Evolutionary conservation across 2,888 invertebrate genomes (phyloP), one percentile per base, ranked within the genome.

Genomic region (Zele albiditarsus): DNA sequence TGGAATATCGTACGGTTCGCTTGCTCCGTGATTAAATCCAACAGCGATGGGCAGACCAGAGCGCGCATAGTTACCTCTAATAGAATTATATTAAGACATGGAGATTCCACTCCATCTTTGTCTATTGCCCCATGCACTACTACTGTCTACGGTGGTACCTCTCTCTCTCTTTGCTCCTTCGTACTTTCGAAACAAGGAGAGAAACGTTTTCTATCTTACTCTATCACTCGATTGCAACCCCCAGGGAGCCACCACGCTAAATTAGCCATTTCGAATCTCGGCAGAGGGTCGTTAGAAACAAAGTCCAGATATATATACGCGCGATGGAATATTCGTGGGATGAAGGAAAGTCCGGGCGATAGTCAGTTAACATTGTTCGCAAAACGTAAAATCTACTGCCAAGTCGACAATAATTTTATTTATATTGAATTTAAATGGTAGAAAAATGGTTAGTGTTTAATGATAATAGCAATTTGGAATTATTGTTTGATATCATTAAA

Each of bases 261-360:
- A 89, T 89, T 89, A 89, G 88, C 87, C 88, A 86, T 89, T 88
- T 88, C 87, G 85, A 89, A 88, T 88, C 88, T 86, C 87, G 74
- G 82, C 83, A 81, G 79, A 82, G 84, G 82, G 80, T 80, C 79
- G 77, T 77, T 77, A 79, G 76, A 78, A 75, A 76, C 77, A 67
- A 68, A 65, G 74, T 58, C 74, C 53, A 69, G 70, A 71, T 46
- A 66, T 58, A 69, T 46, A 20, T 53, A 20, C n/a, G 10, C 69
- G 57, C n/a, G 49, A 42, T 53, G 57, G 67, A 74, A 63, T 49
- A 58, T 72, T 72, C 53, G 57, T 62, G 23, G 49, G 25, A 62
- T 62, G 38, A 33, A 38, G 42, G 60, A 25, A 27, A 71, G 27
- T 25, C 25, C 53, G 14, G 31, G 25, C 38, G 38, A 8, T 6